Percentiles rank a stretch among this genome's conserved stretches.
These are phyloP conservation scores for Sprattus sprattus DNA, from an alignment of 2,113 vertebrate genomes.

Conservation along the genomic window DNA sequence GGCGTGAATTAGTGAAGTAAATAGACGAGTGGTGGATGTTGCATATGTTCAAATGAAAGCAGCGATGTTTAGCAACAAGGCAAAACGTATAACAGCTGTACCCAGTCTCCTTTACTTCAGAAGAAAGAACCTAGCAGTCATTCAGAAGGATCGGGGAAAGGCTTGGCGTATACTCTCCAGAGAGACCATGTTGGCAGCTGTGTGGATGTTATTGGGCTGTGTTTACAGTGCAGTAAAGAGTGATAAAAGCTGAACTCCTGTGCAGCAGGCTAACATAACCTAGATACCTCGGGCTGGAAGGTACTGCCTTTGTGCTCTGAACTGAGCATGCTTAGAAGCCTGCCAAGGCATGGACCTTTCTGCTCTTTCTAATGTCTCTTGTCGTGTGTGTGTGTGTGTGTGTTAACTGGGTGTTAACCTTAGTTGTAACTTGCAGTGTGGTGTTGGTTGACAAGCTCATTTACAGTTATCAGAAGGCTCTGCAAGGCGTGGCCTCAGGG, in stretches of 20 bases:
- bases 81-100: no score
- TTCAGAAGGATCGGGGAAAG: not conserved
- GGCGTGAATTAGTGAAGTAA: no score
- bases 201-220: not conserved
- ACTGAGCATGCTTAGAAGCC: not conserved
- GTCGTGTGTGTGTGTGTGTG: conserved; percentile 1
- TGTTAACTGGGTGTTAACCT: not conserved
- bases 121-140: not conserved
- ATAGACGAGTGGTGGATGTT: no score
- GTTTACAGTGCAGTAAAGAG: not conserved
- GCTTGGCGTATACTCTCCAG: not conserved
- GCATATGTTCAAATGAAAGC: no score
- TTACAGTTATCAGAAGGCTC: not conserved
- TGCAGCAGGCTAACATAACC: not conserved
- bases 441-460: not conserved
- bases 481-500: not conserved
- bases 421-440: not conserved
- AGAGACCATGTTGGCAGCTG: not conserved
- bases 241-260: not conserved
- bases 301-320: not conserved
- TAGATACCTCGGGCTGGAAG: not conserved
- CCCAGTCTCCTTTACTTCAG: not conserved
- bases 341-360: not conserved
- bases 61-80: no score
- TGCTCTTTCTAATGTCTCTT: not conserved